These are phyloP conservation scores for Pimpla rufipes DNA, from an alignment of 2,888 invertebrate genomes.

Conservation along the genomic window DNA sequence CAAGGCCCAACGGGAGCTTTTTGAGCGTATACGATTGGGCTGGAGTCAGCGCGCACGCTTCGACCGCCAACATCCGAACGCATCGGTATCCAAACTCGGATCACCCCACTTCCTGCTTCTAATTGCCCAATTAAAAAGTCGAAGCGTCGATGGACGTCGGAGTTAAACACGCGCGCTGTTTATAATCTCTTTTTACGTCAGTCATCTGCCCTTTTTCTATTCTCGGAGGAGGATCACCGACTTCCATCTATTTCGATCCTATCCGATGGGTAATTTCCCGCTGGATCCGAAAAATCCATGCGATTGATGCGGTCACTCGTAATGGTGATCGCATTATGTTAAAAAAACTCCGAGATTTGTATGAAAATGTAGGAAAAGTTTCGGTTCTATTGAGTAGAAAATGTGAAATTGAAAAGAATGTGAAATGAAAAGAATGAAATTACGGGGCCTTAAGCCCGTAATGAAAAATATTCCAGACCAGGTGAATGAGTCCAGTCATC, in stretches of 20 bases:
- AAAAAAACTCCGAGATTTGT: no score
- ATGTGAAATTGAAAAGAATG: no score
- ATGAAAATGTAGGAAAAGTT: no score
- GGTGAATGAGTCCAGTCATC: slow-evolving; percentile 12
- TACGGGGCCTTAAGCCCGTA: not conserved
- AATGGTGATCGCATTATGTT: no score
- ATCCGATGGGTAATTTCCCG: no score
- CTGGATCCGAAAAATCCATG: no score
- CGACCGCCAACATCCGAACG: slow-evolving; percentile 4
- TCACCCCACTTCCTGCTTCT: slow-evolving; percentile 53
- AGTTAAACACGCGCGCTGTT: not conserved
- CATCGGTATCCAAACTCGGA: slow-evolving; percentile 27
- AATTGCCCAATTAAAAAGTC: slow-evolving; percentile 52
- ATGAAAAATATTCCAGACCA: not conserved
- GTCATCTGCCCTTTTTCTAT: not conserved
- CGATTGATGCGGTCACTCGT: no score
- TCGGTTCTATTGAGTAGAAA: no score
- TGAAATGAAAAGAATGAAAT: not conserved
- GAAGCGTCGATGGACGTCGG: slow-evolving; percentile 38
- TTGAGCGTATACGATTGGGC: not conserved
- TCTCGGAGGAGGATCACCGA: not conserved
- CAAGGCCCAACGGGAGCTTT: not conserved
- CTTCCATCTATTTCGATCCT: slow-evolving; percentile 1
- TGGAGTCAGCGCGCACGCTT: not conserved
- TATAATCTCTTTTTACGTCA: not conserved